phyloP scores from a whole-genome alignment of 2,888 invertebrate genomes.

The Eupithecia tripunctaria region DNA sequence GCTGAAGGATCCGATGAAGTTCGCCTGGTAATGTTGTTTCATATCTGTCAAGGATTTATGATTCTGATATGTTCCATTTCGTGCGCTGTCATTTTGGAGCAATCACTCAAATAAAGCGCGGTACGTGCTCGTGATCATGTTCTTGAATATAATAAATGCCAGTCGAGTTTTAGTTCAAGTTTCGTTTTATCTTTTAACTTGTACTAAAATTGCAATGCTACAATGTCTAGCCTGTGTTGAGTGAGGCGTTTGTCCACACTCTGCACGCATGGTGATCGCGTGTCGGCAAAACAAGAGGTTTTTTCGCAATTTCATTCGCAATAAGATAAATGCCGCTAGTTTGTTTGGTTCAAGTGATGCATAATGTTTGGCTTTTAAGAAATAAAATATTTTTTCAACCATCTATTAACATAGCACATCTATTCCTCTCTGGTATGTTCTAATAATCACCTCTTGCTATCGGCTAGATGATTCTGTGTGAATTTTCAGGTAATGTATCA shows the following conservation, averaged over 20 bases:
- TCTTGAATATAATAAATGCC: background rate
- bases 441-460: no score
- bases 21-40: background rate
- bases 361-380: background rate
- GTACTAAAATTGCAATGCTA: background rate
- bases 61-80: no score
- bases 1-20: background rate
- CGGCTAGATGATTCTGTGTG: no score
- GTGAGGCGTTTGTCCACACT: constrained; percentile 15
- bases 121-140: background rate
- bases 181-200: background rate
- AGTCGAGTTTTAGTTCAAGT: background rate
- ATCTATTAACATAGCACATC: no score
- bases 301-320: constrained; percentile 55
- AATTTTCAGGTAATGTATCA: no score
- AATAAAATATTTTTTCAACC: background rate
- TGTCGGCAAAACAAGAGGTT: constrained; percentile 46
- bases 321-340: constrained; percentile 50
- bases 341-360: constrained; percentile 45
- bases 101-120: no score
- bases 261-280: constrained; percentile 51
- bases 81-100: no score
- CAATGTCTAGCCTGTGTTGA: background rate
- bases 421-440: no score
- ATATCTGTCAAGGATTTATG: background rate